A percentile compares a stretch with the other conserved stretches of the same genome.
These are phyloP conservation scores for Phoxinus phoxinus DNA, from an alignment of 2,113 vertebrate genomes.

Conservation along the genomic window DNA sequence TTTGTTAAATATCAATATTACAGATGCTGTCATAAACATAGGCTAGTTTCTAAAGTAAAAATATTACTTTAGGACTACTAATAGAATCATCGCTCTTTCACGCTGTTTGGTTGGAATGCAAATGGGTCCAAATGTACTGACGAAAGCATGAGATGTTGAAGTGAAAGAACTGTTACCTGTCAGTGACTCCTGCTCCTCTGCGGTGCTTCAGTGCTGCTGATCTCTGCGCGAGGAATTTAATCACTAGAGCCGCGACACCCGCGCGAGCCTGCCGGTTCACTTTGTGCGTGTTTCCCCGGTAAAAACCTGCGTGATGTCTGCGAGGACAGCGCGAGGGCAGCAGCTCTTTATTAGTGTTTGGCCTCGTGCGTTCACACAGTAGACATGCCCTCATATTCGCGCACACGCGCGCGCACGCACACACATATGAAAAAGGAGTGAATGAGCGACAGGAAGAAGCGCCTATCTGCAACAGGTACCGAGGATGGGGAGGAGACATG, in stretches of 20 bases:
- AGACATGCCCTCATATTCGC: slow-evolving; percentile 47
- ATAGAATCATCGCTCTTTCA: neutral
- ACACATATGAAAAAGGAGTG: slow-evolving; percentile 4
- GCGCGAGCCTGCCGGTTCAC: neutral
- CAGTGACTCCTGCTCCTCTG: slow-evolving; percentile 23
- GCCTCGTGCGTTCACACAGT: slow-evolving; percentile 42
- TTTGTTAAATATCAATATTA: neutral
- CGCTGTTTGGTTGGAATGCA: neutral
- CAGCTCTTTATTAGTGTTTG: slow-evolving; percentile 41
- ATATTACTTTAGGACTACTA: neutral
- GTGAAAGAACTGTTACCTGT: slow-evolving; percentile 33
- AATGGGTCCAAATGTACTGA: neutral
- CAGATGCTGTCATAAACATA: neutral
- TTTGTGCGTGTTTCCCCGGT: neutral
- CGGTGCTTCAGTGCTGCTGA: neutral
- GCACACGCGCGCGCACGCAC: slow-evolving; percentile 6
- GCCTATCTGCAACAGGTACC: slow-evolving; percentile 49
- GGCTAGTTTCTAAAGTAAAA: neutral
- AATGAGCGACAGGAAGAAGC: slow-evolving; percentile 39
- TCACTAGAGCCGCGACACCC: neutral
- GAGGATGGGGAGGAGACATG: slow-evolving; percentile 40
- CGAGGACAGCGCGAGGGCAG: slow-evolving; percentile 14
- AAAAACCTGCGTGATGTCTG: slow-evolving; percentile 5
- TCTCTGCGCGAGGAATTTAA: slow-evolving; percentile 9
- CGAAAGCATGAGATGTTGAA: neutral